Conservation (phyloP, 1,140 invertebrate species). For the Nasonia vitripennis region DNA sequence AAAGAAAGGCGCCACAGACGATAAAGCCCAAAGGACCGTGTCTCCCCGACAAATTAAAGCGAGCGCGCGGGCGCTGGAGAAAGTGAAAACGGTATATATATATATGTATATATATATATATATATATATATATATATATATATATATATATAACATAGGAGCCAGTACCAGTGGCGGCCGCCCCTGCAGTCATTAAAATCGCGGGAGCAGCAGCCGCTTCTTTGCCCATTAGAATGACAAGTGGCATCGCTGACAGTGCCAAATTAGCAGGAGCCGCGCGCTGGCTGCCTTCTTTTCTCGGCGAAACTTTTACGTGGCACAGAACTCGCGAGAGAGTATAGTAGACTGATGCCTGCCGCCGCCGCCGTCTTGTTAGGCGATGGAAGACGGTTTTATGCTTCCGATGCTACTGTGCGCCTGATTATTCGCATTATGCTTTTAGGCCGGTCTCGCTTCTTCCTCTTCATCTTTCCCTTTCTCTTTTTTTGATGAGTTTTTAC, state of each 20-base stretch:
- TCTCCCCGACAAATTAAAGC: slow-evolving; percentile 68
- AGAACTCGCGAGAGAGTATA: neutral
- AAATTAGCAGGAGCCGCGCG: slow-evolving; percentile 67
- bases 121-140: neutral
- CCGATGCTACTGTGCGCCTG: slow-evolving; percentile 21
- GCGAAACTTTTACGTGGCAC: neutral
- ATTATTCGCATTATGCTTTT: slow-evolving; percentile 36
- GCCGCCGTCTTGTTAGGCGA: slow-evolving; percentile 37
- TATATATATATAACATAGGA: neutral
- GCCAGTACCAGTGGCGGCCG: neutral
- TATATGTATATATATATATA: neutral
- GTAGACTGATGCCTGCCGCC: neutral
- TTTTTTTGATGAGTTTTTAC: slow-evolving; percentile 26
- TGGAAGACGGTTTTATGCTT: slow-evolving; percentile 44
- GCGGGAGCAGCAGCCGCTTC: slow-evolving; percentile 56
- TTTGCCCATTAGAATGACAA: slow-evolving; percentile 72
- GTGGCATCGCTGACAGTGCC: slow-evolving; percentile 71
- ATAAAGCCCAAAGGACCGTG: slow-evolving; percentile 67
- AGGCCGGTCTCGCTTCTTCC: neutral
- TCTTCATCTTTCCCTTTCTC: too few species aligned
- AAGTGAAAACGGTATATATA: slow-evolving; percentile 21
- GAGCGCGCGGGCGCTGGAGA: slow-evolving; percentile 38
- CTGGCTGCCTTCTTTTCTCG: slow-evolving; percentile 26
- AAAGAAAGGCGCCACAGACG: slow-evolving; percentile 61
- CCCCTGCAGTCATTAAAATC: slow-evolving; percentile 69